Percentiles rank a stretch among this genome's conserved stretches.
These are phyloP conservation scores for Spinus olivaceus DNA, from an alignment of 2,797 vertebrate genomes.

Conservation along the genomic window DNA sequence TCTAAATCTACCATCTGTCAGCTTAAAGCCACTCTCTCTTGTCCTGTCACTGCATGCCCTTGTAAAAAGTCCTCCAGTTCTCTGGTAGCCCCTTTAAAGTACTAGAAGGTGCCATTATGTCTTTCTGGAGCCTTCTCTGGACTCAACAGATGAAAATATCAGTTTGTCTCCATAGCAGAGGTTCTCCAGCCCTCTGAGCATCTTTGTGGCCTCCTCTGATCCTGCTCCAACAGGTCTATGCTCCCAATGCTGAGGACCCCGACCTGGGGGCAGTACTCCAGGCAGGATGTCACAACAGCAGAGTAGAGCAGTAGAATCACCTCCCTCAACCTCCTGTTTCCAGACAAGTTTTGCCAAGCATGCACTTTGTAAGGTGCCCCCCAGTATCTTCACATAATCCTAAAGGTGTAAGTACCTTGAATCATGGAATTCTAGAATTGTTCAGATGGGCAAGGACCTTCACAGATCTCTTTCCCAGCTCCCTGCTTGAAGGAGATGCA, in stretches of 20 bases:
- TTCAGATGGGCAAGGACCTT: not conserved
- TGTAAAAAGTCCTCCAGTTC: not conserved
- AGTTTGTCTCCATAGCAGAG: not conserved
- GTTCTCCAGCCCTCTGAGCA: not conserved
- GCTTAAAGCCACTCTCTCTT: not conserved
- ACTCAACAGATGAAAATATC: not conserved
- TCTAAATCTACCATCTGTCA: not conserved
- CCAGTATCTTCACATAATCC: not conserved
- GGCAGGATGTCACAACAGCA: not conserved
- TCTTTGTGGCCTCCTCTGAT: not conserved
- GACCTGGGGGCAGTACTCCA: not conserved
- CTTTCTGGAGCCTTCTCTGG: not conserved
- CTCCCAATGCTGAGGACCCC: fast-evolving
- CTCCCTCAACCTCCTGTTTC: not conserved
- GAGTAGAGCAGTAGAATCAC: not conserved
- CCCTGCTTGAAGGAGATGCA: not conserved
- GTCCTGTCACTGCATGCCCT: not conserved
- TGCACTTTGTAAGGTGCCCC: not conserved
- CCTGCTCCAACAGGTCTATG: not conserved
- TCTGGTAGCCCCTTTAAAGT: not conserved
- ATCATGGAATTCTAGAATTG: not conserved
- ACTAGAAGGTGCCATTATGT: not conserved
- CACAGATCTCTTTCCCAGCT: not conserved
- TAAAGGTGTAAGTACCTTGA: not conserved
- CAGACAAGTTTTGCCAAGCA: not conserved